A percentile compares a stretch with the other conserved stretches of the same genome.
phyloP scores from a whole-genome alignment of 2,888 invertebrate species.

The Agrochola lota region DNA sequence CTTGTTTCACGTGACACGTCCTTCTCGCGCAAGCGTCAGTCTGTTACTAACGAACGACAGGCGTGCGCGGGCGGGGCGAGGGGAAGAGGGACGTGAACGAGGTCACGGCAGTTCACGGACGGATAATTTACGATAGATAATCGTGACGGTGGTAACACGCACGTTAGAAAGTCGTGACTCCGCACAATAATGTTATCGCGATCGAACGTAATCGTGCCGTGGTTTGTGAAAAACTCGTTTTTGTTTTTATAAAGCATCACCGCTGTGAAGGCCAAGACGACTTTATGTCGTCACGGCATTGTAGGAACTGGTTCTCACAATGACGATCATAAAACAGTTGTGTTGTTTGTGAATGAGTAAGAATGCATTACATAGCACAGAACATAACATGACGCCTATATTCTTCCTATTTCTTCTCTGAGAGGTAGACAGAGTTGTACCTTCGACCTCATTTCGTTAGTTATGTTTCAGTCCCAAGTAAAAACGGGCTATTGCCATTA shows the following conservation, averaged over 20 bases:
- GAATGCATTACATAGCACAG: neutral
- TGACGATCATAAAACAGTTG: neutral
- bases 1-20: conserved; percentile 23
- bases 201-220: neutral
- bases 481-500: neutral
- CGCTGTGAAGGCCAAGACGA: neutral
- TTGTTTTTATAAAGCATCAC: neutral
- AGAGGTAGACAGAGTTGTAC: neutral
- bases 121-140: conserved; percentile 34
- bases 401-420: too few relatives aligned
- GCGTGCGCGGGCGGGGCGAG: neutral
- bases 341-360: neutral
- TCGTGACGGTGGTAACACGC: conserved; percentile 18
- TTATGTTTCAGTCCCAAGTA: neutral
- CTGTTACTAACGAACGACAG: conserved; percentile 1
- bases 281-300: conserved; percentile 2
- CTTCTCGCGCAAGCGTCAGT: neutral
- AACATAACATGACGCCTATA: neutral
- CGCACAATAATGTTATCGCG: conserved; percentile 16
- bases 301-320: neutral
- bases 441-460: neutral
- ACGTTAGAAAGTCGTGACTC: conserved; percentile 30
- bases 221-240: neutral
- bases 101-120: conserved; percentile 33
- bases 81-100: neutral